Conservation (phyloP, 2,797 vertebrate species). For the Diplodus puntazzo region DNA sequence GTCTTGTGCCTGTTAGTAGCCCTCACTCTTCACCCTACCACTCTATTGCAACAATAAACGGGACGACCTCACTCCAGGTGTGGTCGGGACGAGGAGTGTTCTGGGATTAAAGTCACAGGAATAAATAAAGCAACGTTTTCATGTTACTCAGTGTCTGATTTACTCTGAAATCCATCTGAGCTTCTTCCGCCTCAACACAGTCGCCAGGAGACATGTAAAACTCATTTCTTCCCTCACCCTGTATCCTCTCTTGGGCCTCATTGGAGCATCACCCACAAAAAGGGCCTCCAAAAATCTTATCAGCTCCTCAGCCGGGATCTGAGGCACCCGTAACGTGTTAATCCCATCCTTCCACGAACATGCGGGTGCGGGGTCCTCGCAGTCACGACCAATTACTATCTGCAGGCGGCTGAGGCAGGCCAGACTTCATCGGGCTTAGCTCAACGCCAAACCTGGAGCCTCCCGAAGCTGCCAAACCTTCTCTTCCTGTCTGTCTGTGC, state of each 20-base stretch:
- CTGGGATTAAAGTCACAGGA: too few species aligned
- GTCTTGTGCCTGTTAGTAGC: too few species aligned
- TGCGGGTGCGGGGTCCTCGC: constrained; percentile 52
- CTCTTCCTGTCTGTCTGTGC: constrained; percentile 46
- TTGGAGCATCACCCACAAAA: constrained; percentile 47
- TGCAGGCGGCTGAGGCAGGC: constrained; percentile 65
- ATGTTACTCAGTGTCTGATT: background rate
- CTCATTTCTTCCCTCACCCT: background rate
- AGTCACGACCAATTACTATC: constrained; percentile 81
- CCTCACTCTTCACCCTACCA: too few species aligned
- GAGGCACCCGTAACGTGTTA: constrained; percentile 70
- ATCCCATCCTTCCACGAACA: constrained; percentile 76
- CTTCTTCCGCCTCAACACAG: background rate
- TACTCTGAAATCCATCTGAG: background rate
- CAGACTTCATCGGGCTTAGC: constrained; percentile 73
- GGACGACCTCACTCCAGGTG: too few species aligned
- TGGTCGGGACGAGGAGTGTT: too few species aligned
- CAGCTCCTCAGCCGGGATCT: constrained; percentile 64
- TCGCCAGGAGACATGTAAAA: background rate
- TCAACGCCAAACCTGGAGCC: constrained; percentile 64
- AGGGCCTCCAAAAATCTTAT: constrained; percentile 73
- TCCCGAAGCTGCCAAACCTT: constrained; percentile 44
- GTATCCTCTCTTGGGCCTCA: constrained; percentile 54
- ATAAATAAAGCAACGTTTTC: background rate
- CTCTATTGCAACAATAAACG: too few species aligned